Conservation (phyloP, 1,140 invertebrate species). For the Lamellibrachia luymesi region DNA sequence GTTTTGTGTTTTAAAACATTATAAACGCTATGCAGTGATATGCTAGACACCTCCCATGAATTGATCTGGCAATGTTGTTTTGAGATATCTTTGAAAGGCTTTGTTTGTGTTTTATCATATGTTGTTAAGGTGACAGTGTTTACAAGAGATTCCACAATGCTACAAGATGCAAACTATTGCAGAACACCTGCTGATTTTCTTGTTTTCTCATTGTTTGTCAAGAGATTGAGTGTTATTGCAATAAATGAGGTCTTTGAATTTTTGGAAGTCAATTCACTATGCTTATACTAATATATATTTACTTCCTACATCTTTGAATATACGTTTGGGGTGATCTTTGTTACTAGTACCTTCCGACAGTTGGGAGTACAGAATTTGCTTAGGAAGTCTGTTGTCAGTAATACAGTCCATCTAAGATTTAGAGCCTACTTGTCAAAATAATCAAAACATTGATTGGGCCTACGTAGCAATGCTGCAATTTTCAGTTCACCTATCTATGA, state of each 20-base stretch:
- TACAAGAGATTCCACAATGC: not conserved
- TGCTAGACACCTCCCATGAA: not conserved
- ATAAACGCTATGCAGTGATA: not conserved
- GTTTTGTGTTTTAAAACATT: not conserved
- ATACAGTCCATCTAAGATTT: too few relatives aligned
- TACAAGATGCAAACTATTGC: not conserved
- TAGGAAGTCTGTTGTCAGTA: too few relatives aligned
- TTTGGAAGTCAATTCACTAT: not conserved
- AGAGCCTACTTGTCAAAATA: too few relatives aligned
- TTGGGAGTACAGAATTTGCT: too few relatives aligned
- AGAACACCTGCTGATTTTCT: not conserved
- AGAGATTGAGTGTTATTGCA: not conserved
- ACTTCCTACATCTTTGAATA: too few relatives aligned
- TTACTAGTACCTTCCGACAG: too few relatives aligned
- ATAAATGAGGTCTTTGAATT: not conserved
- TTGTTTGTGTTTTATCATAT: not conserved
- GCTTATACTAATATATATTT: too few relatives aligned
- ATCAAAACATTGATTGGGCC: too few relatives aligned
- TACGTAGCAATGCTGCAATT: too few relatives aligned
- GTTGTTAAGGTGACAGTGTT: not conserved
- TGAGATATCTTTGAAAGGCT: not conserved
- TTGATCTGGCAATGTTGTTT: not conserved
- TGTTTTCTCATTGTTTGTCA: not conserved
- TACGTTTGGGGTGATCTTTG: too few relatives aligned
- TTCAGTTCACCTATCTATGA: too few relatives aligned